phyloP scores from a whole-genome alignment of 2,888 invertebrate species.

The Amiota mariae region DNA sequence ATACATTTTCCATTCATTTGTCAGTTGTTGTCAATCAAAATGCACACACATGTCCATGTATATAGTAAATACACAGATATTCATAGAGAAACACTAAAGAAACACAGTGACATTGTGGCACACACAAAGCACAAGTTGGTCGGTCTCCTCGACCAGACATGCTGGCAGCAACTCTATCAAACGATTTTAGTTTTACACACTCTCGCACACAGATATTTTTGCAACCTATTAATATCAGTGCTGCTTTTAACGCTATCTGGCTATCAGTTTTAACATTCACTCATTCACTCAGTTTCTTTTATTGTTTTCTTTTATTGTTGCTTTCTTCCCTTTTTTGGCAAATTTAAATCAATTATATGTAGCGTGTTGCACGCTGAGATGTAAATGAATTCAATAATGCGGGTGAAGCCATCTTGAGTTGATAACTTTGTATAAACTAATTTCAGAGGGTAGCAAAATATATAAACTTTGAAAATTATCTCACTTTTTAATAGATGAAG shows the following conservation, averaged over 20 bases:
- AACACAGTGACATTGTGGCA: neutral
- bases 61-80: slow-evolving; percentile 7
- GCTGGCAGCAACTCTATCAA: too few relatives aligned
- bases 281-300: neutral
- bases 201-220: neutral
- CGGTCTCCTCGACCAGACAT: too few relatives aligned
- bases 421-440: too few relatives aligned
- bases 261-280: neutral
- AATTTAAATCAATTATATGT: slow-evolving; percentile 57
- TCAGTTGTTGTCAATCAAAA: slow-evolving; percentile 61
- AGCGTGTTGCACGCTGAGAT: neutral
- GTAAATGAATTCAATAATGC: neutral
- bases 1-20: slow-evolving; percentile 51
- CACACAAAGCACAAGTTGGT: too few relatives aligned
- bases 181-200: too few relatives aligned
- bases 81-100: slow-evolving; percentile 19
- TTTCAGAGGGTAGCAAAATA: too few relatives aligned
- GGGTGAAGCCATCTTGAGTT: neutral
- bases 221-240: slow-evolving; percentile 48
- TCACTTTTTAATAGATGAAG: too few relatives aligned
- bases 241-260: slow-evolving; percentile 31
- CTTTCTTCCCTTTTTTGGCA: slow-evolving; percentile 3
- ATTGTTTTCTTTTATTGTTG: neutral
- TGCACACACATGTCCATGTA: slow-evolving; percentile 5
- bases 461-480: too few relatives aligned